Conservation (phyloP, 2,113 vertebrate genomes). For the Nycticorax nycticorax region DNA sequence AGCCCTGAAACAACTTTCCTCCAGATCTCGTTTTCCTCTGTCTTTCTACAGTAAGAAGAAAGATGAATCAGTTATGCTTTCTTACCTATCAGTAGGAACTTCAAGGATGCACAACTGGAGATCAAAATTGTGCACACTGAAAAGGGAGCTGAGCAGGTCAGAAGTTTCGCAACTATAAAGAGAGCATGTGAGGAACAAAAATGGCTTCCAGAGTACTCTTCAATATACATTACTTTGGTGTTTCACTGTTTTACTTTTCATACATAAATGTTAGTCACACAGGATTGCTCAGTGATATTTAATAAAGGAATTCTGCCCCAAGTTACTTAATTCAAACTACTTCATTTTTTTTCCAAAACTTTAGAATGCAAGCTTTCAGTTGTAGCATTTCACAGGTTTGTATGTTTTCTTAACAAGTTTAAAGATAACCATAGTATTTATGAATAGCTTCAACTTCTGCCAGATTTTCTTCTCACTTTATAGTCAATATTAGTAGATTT, state of each 20-base stretch:
- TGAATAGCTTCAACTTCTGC: neutral
- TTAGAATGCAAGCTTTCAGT: neutral
- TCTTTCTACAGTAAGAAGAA: neutral
- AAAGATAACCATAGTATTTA: neutral
- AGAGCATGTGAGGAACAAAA: neutral
- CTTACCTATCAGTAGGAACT: neutral
- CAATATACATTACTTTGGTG: neutral
- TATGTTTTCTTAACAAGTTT: neutral
- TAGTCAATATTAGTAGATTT: neutral
- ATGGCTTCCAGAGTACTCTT: neutral
- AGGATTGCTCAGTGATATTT: neutral
- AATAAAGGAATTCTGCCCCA: neutral
- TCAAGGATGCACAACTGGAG: fast-evolving
- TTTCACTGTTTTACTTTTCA: neutral
- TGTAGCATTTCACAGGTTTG: neutral
- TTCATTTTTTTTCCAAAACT: neutral
- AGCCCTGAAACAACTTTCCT: neutral
- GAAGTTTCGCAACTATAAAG: neutral
- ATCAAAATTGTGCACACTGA: neutral
- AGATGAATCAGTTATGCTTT: neutral
- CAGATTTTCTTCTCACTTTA: neutral
- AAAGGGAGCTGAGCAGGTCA: neutral
- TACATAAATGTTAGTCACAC: neutral
- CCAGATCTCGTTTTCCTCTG: neutral
- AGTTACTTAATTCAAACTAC: neutral